These are phyloP conservation scores for Seira musarum DNA, from an alignment of 2,888 invertebrate genomes.

Conservation along the genomic window DNA sequence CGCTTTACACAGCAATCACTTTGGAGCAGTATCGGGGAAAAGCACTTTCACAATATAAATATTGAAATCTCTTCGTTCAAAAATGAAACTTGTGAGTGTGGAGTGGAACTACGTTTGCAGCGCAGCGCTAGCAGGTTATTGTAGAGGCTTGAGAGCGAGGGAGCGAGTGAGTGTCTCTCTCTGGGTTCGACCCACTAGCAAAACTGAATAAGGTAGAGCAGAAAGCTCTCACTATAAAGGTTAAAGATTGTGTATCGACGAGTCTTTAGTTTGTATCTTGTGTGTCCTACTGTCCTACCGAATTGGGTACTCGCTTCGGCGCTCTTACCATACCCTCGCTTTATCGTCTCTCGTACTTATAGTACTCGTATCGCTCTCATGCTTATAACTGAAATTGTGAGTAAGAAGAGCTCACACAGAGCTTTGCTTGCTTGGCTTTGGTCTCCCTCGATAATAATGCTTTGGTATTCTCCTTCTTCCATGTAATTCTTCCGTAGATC, in stretches of 20 bases:
- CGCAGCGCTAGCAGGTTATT: too few species aligned
- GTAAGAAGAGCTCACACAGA: too few species aligned
- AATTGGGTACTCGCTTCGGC: conserved; percentile 64
- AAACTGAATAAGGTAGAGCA: conserved; percentile 37
- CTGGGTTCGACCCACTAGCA: background rate
- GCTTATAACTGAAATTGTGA: too few species aligned
- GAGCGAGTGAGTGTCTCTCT: background rate
- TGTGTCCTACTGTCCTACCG: conserved; percentile 55
- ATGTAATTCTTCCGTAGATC: too few species aligned
- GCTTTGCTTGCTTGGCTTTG: too few species aligned
- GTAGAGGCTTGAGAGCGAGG: background rate
- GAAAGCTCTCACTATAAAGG: conserved; percentile 48
- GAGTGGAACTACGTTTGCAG: too few species aligned
- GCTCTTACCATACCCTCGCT: conserved; percentile 53
- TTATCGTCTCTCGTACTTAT: conserved; percentile 5
- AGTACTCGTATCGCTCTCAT: background rate
- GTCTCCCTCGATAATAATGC: too few species aligned
- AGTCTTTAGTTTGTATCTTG: conserved; percentile 22
- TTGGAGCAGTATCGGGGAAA: conserved; percentile 36
- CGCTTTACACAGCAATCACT: conserved; percentile 22
- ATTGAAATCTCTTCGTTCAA: too few species aligned
- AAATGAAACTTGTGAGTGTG: too few species aligned
- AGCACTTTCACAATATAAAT: conserved; percentile 37
- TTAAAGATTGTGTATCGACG: conserved; percentile 58
- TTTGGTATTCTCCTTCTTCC: too few species aligned